Conservation (phyloP, 2,888 invertebrate species). For the Yponomeuta plumbellus region DNA sequence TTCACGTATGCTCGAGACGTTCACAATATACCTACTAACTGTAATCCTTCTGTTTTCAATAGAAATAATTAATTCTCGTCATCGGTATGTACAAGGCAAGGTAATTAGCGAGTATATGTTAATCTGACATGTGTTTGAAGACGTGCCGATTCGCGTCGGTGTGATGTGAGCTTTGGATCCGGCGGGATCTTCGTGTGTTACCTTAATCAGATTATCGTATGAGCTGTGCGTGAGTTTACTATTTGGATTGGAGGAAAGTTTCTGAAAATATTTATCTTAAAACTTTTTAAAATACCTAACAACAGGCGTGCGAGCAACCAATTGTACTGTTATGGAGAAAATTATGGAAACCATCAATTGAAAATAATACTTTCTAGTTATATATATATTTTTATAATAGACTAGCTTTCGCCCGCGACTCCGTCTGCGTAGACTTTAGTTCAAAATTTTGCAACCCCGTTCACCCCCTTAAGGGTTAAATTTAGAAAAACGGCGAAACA, state of each 20-base stretch:
- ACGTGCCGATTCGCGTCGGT: constrained; percentile 19
- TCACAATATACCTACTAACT: constrained; percentile 21
- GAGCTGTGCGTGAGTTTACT: not conserved
- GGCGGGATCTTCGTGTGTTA: constrained; percentile 1
- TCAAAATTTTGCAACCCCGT: no score
- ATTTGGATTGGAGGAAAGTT: not conserved
- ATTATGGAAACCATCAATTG: no score
- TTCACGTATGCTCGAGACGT: constrained; percentile 17
- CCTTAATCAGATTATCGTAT: constrained; percentile 9
- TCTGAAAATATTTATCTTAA: no score
- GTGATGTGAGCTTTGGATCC: constrained; percentile 10
- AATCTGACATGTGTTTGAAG: constrained; percentile 44
- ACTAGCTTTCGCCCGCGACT: no score
- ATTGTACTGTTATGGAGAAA: no score
- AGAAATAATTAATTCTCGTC: constrained; percentile 56
- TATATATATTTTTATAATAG: no score
- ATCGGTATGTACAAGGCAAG: constrained; percentile 42
- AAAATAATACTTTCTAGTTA: no score
- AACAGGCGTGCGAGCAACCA: no score
- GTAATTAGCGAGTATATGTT: constrained; percentile 49
- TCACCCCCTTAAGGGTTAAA: no score
- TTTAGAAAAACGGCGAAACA: no score
- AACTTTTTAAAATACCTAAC: no score
- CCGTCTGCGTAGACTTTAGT: no score
- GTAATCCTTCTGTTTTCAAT: constrained; percentile 43